A percentile compares a stretch with the other conserved stretches of the same genome.
phyloP scores from a whole-genome alignment of 2,113 vertebrate genomes.

The Alligator sinensis region DNA sequence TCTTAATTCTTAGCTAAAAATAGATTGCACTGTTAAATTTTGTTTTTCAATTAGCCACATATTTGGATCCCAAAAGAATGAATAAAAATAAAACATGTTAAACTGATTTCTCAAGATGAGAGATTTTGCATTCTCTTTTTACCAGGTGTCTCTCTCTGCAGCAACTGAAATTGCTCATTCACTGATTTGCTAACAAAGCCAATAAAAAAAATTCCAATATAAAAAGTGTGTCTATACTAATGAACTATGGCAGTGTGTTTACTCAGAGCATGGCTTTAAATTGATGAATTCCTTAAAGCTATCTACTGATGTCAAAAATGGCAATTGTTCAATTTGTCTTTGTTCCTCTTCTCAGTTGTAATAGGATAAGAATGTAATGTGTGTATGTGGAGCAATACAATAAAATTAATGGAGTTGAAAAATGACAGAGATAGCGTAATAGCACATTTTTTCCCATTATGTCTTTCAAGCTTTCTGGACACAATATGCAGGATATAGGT shows the following conservation, averaged over 20 bases:
- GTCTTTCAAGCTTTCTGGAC: constrained; percentile 10
- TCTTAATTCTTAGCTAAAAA: not conserved
- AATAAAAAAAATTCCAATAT: not conserved
- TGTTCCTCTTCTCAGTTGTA: not conserved
- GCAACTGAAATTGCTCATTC: not conserved
- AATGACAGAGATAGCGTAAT: constrained; percentile 13
- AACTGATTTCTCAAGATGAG: not conserved
- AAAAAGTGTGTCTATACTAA: rapidly evolving
- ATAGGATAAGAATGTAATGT: rapidly evolving
- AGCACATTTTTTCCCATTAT: not conserved
- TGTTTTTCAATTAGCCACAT: not conserved
- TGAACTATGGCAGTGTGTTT: not conserved
- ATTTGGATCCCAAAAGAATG: not conserved
- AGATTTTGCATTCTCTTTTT: not conserved
- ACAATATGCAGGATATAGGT: constrained; percentile 32
- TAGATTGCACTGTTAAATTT: not conserved
- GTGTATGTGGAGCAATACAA: not conserved
- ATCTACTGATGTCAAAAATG: not conserved
- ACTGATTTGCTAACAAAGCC: not conserved
- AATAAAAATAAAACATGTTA: not conserved
- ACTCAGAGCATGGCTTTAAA: not conserved
- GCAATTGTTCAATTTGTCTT: not conserved
- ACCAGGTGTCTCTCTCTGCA: not conserved
- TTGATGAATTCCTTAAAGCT: not conserved
- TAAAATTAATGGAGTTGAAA: constrained; percentile 62